Base-by-base conservation (phyloP, 2,113 vertebrate genomes). In the Sorex araneus region DNA sequence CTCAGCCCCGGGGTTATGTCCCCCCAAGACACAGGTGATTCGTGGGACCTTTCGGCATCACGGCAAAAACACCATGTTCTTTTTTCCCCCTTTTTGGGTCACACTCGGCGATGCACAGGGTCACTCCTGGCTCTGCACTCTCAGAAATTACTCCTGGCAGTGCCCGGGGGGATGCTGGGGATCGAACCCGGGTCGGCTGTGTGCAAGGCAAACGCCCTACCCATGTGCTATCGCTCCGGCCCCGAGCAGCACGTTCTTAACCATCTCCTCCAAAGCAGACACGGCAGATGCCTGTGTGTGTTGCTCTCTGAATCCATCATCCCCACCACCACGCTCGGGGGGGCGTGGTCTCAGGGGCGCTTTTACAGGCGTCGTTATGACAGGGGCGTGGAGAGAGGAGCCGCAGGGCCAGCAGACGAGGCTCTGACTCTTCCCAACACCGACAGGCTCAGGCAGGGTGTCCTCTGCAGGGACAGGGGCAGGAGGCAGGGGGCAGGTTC, bases 341-440 rank as follows among this genome's bases (percentile, higher is more conserved):
- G 47, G 40, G 40, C 7, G 40, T 40, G 40, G 40, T 28, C 76
- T 74, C 13, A 43, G 73, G n/a, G 13, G 8, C 16, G 8, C 5
- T 84, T 87, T 83, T 54, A 84, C 21, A 95, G 82, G 47, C 23
- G 18, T 27, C 30, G 40, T 40, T 40, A 40, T 84, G 66, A 89
- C 19, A 9, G 88, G 87, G 81, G 45, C 40, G 81, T 80, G 50
- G 87, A 34, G 64, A 78, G 50, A 36, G 15, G 40, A 36, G 40
- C 16, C 3, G 34, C 6, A 66, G 81, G 69, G 34, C 13, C 23
- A 60, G 28, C 47, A 76, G 81, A 63, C 50, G 12, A 18, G 32
- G 74, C 50, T 75, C 75, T 94, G 67, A 32, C 73, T 81, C 92
- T 80, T 87, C 30, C 84, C 30, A 32, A 70, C 15, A 30, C 34